Evolutionary conservation across 2,797 vertebrate species (phyloP).

Genomic region (Lacerta viridis): DNA sequence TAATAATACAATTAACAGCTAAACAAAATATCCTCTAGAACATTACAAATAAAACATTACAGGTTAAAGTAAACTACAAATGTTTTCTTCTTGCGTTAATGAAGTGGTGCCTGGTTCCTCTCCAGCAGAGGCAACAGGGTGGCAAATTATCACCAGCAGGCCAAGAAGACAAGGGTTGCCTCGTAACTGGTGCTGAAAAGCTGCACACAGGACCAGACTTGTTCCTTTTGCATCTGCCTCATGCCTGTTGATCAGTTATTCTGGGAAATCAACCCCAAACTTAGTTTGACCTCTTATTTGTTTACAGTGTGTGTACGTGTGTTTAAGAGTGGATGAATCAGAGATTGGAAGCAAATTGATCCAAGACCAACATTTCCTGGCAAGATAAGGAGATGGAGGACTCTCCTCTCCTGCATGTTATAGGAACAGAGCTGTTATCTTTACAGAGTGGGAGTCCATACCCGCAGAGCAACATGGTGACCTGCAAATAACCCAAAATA

Average conservation of each 20-base stretch:
- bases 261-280: not conserved
- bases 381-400: not conserved
- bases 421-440: not conserved
- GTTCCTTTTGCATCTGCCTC: not conserved
- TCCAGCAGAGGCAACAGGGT: not conserved
- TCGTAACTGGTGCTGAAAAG: not conserved
- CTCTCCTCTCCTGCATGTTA: not conserved
- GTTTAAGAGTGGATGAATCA: not conserved
- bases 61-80: too few species aligned
- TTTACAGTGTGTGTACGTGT: too few species aligned
- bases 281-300: conserved; percentile 7
- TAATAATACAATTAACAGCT: too few species aligned
- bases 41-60: too few species aligned
- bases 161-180: not conserved
- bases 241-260: not conserved
- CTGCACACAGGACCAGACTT: not conserved
- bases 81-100: not conserved
- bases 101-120: not conserved
- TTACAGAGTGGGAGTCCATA: not conserved
- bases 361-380: not conserved
- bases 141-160: not conserved
- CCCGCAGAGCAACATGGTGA: not conserved
- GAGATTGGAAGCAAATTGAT: not conserved
- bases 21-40: too few species aligned
- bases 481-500: not conserved